Base-by-base conservation (phyloP, 2,797 vertebrate genomes). In the Sebastes dallii region DNA sequence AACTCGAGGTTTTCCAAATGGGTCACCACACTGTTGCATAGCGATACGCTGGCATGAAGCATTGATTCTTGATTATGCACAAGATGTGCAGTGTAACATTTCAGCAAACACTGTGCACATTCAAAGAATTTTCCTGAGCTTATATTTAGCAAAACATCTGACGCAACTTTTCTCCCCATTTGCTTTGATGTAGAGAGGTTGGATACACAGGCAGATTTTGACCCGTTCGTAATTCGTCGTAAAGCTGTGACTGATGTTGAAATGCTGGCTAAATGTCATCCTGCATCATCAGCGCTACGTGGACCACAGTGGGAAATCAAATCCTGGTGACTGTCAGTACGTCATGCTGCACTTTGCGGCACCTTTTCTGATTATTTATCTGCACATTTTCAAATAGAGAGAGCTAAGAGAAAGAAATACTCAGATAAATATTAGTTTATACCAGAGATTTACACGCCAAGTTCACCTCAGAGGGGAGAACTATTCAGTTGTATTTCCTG, bases 1-100 rank as follows among this genome's bases (percentile, higher is more conserved):
- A 76, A 78, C 68, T 86, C 12, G 30, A 78, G 86, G 81, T 86
- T 86, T 87, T 82, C 71, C 66, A 83, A 83, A 86, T 81, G 58
- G 81, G 87, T 88, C 76, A 29, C 70, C 68, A 62, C 74, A 18
- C 78, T 62, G 75, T 36, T 66, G 81, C 66, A 52, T 16, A 66
- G 32, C 39, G 68, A 83, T 52, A 80, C 29, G 24, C 32, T 66
- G 77, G 76, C 85, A 18, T 60, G 76, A 36, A 82, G 77, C 13
- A 85, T 81, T 5, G 80, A 89, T 89, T 90, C 55, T 32, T 29
- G 54, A 86, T 91, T 70, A 69, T 58, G 9, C 11, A 80, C 81
- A 64, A 77, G 55, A 86, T 68, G 81, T 13, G 64, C 54, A 13
- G 42, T 46, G 84, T 71, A 65, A 72, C 68, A 11, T 71, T 34